A percentile compares a stretch with the other conserved stretches of the same genome.
Evolutionary conservation across 2,888 invertebrate species (phyloP).

Genomic region (Pharmacophagus antenor): DNA sequence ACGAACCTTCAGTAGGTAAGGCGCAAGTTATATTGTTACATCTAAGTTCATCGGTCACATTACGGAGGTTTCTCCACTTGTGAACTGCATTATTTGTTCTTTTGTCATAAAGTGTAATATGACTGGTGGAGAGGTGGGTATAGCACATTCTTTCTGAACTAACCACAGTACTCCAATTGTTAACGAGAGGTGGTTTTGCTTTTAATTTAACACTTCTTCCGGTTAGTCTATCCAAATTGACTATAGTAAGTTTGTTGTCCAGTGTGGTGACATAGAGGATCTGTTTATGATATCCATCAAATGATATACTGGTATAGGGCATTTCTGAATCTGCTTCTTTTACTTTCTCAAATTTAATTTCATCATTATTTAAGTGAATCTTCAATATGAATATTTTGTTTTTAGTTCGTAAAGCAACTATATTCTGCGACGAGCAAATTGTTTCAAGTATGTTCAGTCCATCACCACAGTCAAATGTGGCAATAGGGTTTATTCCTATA

Average conservation of each 20-base stretch:
- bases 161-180: conserved; percentile 70
- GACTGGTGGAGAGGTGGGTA: conserved; percentile 52
- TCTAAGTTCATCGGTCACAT: conserved; percentile 49
- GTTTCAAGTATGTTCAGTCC: conserved; percentile 62
- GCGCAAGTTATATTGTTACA: conserved; percentile 62
- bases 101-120: conserved; percentile 67
- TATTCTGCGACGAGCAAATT: conserved; percentile 49
- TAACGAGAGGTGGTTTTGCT: conserved; percentile 44
- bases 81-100: conserved; percentile 50
- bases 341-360: conserved; percentile 48
- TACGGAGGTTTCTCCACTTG: conserved; percentile 48
- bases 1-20: conserved; percentile 49
- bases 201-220: conserved; percentile 53
- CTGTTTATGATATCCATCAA: conserved; percentile 63
- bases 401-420: conserved; percentile 62
- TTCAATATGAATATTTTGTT: conserved; percentile 60
- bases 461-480: conserved; percentile 53
- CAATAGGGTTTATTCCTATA: conserved; percentile 41
- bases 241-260: conserved; percentile 56
- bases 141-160: conserved; percentile 56
- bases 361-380: conserved; percentile 42
- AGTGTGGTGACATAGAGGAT: conserved; percentile 62
- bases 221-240: conserved; percentile 64
- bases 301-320: conserved; percentile 64
- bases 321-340: conserved; percentile 56